Conservation (phyloP, 2,113 vertebrate genomes). For the Gasterosteus aculeatus region DNA sequence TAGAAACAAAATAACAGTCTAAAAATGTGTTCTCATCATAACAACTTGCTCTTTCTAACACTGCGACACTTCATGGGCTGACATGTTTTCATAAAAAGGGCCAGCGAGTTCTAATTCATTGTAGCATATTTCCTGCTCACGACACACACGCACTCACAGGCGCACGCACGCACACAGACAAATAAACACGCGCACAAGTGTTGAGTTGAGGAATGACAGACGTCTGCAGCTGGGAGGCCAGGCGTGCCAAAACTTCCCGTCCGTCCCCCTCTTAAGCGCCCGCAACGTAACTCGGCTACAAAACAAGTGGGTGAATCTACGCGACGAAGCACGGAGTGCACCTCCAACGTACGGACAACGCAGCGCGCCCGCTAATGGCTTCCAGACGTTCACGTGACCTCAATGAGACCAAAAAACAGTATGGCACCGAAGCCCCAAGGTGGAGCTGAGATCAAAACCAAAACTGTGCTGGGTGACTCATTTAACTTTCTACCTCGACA, state of each 20-base stretch:
- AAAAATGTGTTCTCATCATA: slow-evolving; percentile 32
- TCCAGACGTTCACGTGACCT: slow-evolving; percentile 56
- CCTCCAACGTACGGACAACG: slow-evolving; percentile 55
- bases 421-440: slow-evolving; percentile 44
- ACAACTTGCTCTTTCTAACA: slow-evolving; percentile 34
- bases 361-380: slow-evolving; percentile 45
- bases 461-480: slow-evolving; percentile 50
- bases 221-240: slow-evolving; percentile 89
- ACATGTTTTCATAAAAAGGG: slow-evolving; percentile 18
- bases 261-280: slow-evolving; percentile 82
- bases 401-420: slow-evolving; percentile 32
- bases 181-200: slow-evolving; percentile 81
- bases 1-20: slow-evolving; percentile 4
- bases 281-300: slow-evolving; percentile 83
- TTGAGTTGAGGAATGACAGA: slow-evolving; percentile 91
- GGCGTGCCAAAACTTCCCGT: slow-evolving; percentile 90
- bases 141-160: slow-evolving; percentile 73
- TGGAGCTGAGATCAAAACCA: slow-evolving; percentile 53
- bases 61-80: slow-evolving; percentile 8
- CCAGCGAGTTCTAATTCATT: slow-evolving; percentile 50
- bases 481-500: slow-evolving; percentile 59
- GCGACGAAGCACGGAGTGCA: slow-evolving; percentile 31
- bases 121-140: slow-evolving; percentile 61
- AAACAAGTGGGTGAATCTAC: slow-evolving; percentile 39
- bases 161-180: slow-evolving; percentile 71